Evolutionary conservation across 2,888 invertebrate species (phyloP).

Genomic region (Andrena chrysosceles): DNA sequence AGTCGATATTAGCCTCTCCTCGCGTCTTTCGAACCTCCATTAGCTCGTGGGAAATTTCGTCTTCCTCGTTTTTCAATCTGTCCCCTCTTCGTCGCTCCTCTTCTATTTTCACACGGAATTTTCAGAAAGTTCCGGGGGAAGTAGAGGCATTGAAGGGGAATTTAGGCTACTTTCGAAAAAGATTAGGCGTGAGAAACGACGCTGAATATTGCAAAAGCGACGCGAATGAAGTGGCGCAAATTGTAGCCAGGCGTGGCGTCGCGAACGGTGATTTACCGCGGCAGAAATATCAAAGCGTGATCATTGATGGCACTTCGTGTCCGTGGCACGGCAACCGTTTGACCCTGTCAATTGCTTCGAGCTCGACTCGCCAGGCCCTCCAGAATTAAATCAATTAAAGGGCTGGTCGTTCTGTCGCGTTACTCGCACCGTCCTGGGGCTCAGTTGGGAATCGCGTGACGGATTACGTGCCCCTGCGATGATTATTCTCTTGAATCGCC

Average conservation of each 20-base stretch:
- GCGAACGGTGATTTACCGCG: conserved; percentile 19
- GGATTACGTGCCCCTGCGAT: conserved; percentile 29
- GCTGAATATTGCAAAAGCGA: background rate
- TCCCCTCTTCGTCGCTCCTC: background rate
- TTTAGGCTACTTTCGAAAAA: too few relatives aligned
- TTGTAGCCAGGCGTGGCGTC: conserved; percentile 17
- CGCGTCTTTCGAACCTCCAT: conserved; percentile 54
- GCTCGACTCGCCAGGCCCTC: conserved; percentile 57
- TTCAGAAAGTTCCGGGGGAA: background rate
- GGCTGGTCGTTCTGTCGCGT: conserved; percentile 51
- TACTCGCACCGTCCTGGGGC: conserved; percentile 52
- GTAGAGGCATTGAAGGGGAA: too few relatives aligned
- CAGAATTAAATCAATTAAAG: conserved; percentile 73
- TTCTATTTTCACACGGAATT: background rate
- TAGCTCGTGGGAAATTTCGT: conserved; percentile 64
- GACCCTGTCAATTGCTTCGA: conserved; percentile 75
- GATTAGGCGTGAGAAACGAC: background rate
- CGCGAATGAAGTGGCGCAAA: conserved; percentile 29
- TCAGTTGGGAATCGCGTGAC: conserved; percentile 24
- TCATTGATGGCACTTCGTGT: conserved; percentile 41
- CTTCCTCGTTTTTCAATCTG: conserved; percentile 18
- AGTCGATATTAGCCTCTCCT: conserved; percentile 57
- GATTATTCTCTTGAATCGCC: conserved; percentile 33
- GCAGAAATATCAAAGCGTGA: conserved; percentile 46
- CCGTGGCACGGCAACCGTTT: conserved; percentile 43